Conservation (phyloP, 1,140 invertebrate genomes). For the Aphaenogaster ashmeadi region DNA sequence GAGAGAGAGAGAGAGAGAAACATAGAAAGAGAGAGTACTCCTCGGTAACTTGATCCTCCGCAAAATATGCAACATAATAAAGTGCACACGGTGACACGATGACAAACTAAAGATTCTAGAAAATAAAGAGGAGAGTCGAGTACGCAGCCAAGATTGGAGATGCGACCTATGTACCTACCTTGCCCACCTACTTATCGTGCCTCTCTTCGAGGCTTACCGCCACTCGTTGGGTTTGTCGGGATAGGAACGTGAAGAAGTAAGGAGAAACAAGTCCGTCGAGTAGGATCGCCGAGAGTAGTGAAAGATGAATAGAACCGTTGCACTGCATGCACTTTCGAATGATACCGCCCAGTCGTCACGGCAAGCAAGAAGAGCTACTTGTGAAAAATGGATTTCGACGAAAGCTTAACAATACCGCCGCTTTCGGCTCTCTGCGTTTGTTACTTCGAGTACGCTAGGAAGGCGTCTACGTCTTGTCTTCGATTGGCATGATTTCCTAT, state of each 20-base stretch:
- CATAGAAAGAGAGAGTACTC: background rate
- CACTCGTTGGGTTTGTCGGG: constrained; percentile 8
- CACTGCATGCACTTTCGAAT: constrained; percentile 25
- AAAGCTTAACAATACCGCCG: constrained; percentile 39
- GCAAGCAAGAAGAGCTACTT: constrained; percentile 27
- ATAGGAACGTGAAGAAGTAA: background rate
- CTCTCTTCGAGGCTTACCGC: constrained; percentile 26
- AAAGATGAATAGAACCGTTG: constrained; percentile 46
- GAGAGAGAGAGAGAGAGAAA: background rate
- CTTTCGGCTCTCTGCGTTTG: background rate
- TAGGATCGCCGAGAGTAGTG: constrained; percentile 6
- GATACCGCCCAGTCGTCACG: background rate
- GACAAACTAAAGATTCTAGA: constrained; percentile 10
- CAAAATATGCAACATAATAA: constrained; percentile 40
- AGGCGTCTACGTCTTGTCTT: background rate
- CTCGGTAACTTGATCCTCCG: constrained; percentile 1
- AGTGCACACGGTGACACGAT: background rate
- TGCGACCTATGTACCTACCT: background rate
- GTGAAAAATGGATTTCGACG: constrained; percentile 55
- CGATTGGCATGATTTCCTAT: background rate
- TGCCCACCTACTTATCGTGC: background rate
- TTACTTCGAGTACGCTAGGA: constrained; percentile 6
- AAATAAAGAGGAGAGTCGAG: constrained; percentile 32
- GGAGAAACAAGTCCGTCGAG: constrained; percentile 47
- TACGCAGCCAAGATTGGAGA: constrained; percentile 25